Evolutionary conservation across 2,113 vertebrate species (phyloP).

Genomic region (Odobenus rosmarus): DNA sequence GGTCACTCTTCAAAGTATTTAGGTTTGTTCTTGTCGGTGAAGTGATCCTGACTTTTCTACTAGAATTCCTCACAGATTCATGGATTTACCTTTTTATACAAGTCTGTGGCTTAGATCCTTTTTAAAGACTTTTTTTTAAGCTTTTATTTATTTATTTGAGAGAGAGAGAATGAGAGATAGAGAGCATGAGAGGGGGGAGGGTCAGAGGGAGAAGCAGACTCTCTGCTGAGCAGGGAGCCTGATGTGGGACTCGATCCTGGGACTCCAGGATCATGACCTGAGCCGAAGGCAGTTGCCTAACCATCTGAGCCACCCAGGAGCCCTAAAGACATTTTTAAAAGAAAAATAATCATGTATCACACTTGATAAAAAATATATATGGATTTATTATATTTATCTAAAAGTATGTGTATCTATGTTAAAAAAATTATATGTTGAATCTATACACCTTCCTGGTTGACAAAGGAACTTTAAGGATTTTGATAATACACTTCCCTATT

Average conservation of each 20-base stretch:
- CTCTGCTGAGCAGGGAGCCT: too few relatives aligned
- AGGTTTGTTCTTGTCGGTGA: neutral
- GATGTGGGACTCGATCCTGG: too few relatives aligned
- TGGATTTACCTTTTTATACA: rapidly evolving
- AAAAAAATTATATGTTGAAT: neutral
- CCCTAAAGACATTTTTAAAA: neutral
- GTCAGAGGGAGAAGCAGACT: too few relatives aligned
- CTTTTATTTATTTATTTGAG: too few relatives aligned
- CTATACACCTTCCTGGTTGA: neutral
- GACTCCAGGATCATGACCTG: too few relatives aligned
- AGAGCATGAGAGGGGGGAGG: too few relatives aligned
- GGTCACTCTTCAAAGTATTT: neutral
- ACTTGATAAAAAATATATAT: neutral
- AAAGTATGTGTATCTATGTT: neutral
- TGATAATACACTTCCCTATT: neutral
- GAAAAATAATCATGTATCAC: neutral
- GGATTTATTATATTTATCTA: neutral
- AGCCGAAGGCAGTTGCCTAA: too few relatives aligned
- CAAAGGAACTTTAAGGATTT: neutral
- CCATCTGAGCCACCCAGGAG: too few relatives aligned
- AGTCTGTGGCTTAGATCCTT: neutral
- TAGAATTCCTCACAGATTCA: neutral
- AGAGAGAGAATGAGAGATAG: too few relatives aligned
- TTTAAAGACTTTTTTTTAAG: neutral
- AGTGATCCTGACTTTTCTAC: neutral